These are phyloP conservation scores for Neelides folsomi DNA, from an alignment of 2,888 invertebrate genomes.

Conservation along the genomic window DNA sequence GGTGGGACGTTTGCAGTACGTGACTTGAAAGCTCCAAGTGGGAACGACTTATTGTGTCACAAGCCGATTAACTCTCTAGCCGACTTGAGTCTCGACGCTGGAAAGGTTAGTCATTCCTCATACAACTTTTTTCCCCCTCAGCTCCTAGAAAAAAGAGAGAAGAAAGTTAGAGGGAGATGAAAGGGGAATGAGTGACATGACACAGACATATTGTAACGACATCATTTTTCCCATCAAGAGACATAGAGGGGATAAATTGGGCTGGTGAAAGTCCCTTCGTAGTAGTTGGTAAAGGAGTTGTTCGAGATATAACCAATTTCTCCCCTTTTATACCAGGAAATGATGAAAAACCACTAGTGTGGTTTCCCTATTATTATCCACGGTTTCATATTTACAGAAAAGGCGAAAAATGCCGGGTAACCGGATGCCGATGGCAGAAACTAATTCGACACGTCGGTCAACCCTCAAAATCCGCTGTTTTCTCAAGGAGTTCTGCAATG, in stretches of 20 bases:
- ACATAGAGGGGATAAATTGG: too few relatives aligned
- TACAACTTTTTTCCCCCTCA: constrained; percentile 1
- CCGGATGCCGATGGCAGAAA: constrained; percentile 54
- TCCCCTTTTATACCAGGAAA: too few relatives aligned
- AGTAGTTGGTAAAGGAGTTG: too few relatives aligned
- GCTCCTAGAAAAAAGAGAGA: neutral
- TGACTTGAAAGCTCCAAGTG: constrained; percentile 83
- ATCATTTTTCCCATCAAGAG: neutral
- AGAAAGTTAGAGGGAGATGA: constrained; percentile 18
- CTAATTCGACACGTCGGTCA: constrained; percentile 57
- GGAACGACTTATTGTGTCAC: constrained; percentile 75
- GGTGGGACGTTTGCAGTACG: constrained; percentile 84
- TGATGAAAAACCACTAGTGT: too few relatives aligned
- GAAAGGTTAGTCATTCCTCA: constrained; percentile 44
- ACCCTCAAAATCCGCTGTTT: constrained; percentile 77
- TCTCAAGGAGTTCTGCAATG: constrained; percentile 84
- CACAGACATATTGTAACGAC: constrained; percentile 17
- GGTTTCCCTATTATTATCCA: neutral
- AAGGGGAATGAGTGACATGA: constrained; percentile 21
- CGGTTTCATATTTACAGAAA: constrained; percentile 36
- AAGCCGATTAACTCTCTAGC: constrained; percentile 67
- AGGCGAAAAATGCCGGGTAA: constrained; percentile 62
- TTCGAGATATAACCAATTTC: too few relatives aligned
- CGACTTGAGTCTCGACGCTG: constrained; percentile 60
- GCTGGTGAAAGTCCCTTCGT: too few relatives aligned